A percentile compares a stretch with the other conserved stretches of the same genome.
phyloP scores from a whole-genome alignment of 2,113 vertebrate species.

The Proteles cristata region DNA sequence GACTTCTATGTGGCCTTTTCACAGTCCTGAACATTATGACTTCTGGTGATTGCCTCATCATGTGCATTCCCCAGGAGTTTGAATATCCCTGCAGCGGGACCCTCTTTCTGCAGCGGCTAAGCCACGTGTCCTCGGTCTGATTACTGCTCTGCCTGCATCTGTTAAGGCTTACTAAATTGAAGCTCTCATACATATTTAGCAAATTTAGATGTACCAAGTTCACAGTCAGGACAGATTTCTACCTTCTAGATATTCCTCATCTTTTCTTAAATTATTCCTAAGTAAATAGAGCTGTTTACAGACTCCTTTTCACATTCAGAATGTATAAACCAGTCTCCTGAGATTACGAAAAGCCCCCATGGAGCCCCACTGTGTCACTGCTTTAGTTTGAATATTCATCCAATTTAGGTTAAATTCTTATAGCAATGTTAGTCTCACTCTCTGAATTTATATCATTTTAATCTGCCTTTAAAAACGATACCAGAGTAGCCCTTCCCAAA shows the following conservation, averaged over 20 bases:
- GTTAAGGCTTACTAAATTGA: background rate
- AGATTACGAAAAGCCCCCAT: background rate
- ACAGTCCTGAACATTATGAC: too few relatives aligned
- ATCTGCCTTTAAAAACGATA: background rate
- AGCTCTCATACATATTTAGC: background rate
- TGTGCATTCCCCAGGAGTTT: background rate
- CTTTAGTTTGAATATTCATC: background rate
- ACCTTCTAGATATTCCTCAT: background rate
- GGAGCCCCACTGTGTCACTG: background rate
- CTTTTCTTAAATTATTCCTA: background rate
- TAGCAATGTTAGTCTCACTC: background rate
- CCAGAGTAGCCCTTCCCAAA: background rate
- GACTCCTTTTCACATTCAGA: background rate
- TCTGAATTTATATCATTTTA: background rate
- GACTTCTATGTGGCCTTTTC: background rate
- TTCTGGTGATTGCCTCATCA: background rate
- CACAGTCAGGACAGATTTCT: background rate
- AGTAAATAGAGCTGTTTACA: background rate
- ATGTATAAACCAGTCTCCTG: background rate
- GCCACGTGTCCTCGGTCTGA: too few relatives aligned
- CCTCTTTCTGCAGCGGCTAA: background rate
- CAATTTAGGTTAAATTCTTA: background rate
- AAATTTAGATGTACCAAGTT: background rate
- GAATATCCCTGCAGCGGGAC: accelerated
- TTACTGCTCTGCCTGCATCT: background rate